These are phyloP conservation scores for Ylistrum balloti DNA, from an alignment of 1,140 invertebrate genomes.

Conservation along the genomic window DNA sequence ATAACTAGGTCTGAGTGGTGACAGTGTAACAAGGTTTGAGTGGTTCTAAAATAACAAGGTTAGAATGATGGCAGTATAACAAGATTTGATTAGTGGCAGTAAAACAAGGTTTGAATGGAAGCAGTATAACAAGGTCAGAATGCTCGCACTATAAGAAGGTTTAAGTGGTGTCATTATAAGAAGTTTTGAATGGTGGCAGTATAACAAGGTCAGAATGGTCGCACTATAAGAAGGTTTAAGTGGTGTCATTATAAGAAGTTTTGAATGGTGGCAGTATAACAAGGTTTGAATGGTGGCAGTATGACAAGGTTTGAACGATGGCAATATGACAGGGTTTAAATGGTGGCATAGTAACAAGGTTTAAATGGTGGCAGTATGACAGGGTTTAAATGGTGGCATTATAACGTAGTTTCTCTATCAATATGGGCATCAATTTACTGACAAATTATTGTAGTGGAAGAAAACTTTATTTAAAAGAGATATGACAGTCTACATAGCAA, in stretches of 20 bases:
- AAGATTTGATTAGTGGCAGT: not conserved
- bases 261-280: too few species aligned
- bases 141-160: not conserved
- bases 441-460: not conserved
- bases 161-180: not conserved
- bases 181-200: not conserved
- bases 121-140: not conserved
- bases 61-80: not conserved
- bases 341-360: not conserved
- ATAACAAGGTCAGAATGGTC: not conserved
- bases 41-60: too few species aligned
- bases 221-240: too few species aligned
- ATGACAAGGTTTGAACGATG: not conserved
- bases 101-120: not conserved
- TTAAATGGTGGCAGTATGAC: not conserved
- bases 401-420: not conserved
- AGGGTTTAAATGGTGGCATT: not conserved
- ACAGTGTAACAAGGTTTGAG: too few species aligned
- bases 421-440: too few species aligned
- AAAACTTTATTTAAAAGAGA: not conserved
- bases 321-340: not conserved
- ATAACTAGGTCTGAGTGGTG: too few species aligned
- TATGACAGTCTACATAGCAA: too few species aligned
- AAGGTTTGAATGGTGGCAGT: too few species aligned
- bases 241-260: too few species aligned